A percentile compares a stretch with the other conserved stretches of the same genome.
phyloP scores from a whole-genome alignment of 2,113 vertebrate species.

The Campylomormyrus tamandua region DNA sequence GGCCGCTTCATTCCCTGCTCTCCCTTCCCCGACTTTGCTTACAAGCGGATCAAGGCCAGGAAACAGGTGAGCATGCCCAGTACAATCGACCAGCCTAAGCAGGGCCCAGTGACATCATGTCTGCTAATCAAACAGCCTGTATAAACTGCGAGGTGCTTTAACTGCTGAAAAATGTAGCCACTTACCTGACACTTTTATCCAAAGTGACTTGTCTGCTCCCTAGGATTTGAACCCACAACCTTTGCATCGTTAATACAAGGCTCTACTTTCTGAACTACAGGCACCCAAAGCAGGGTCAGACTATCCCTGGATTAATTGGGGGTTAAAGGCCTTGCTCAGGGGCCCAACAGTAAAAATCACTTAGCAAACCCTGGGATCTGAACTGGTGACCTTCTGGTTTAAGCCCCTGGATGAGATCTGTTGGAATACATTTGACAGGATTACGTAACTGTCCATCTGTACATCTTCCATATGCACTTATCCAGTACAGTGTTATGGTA shows the following conservation, averaged over 20 bases:
- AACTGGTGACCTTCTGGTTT: background rate
- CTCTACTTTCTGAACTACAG: background rate
- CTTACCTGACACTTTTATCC: background rate
- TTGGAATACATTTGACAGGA: background rate
- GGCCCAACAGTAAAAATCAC: background rate
- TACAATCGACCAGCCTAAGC: background rate
- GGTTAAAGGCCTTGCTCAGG: background rate
- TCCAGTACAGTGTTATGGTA: background rate
- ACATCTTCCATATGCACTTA: background rate
- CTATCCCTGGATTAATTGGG: background rate
- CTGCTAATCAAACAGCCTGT: background rate
- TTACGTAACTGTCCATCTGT: background rate
- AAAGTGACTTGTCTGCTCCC: background rate
- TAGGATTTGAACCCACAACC: background rate
- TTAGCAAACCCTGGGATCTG: background rate
- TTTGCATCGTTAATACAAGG: background rate
- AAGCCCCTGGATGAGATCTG: background rate
- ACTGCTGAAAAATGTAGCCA: background rate
- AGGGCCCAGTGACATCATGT: background rate
- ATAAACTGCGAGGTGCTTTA: background rate
- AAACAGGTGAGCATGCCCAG: constrained; percentile 72
- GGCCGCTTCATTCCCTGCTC: constrained; percentile 87
- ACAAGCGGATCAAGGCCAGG: constrained; percentile 93
- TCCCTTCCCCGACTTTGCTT: constrained; percentile 86
- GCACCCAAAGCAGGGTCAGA: background rate